phyloP scores from a whole-genome alignment of 2,888 invertebrate species.

The Drosophila eohydei region DNA sequence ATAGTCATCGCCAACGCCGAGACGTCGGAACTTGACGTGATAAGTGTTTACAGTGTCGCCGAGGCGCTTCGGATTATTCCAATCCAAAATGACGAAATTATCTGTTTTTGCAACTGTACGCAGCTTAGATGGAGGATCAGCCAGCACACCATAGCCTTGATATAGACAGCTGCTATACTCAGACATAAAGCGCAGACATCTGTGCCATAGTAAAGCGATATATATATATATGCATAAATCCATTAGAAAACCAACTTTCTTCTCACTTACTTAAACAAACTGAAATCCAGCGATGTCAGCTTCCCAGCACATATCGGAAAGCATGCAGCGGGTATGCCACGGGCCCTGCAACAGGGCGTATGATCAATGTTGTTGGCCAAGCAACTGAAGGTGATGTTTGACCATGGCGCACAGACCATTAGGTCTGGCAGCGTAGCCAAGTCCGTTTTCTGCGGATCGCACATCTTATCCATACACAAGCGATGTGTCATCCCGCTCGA shows the following conservation, averaged over 20 bases:
- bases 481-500: slow-evolving; percentile 90
- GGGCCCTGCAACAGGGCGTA: slow-evolving; percentile 90
- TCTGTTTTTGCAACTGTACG: slow-evolving; percentile 91
- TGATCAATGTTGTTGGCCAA: slow-evolving; percentile 93
- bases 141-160: slow-evolving; percentile 93
- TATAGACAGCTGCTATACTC: slow-evolving; percentile 93
- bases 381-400: slow-evolving; percentile 91
- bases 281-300: slow-evolving; percentile 91
- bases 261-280: slow-evolving; percentile 91
- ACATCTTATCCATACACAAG: slow-evolving; percentile 91
- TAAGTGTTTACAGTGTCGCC: slow-evolving; percentile 90
- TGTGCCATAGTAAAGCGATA: slow-evolving; percentile 59
- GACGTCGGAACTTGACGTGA: slow-evolving; percentile 87
- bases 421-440: slow-evolving; percentile 88
- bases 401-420: slow-evolving; percentile 96
- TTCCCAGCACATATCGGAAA: slow-evolving; percentile 92
- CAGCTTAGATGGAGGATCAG: slow-evolving; percentile 89
- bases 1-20: slow-evolving; percentile 87
- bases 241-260: not conserved
- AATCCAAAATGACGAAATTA: slow-evolving; percentile 91
- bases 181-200: slow-evolving; percentile 92
- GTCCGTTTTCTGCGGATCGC: slow-evolving; percentile 89
- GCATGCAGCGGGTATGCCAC: slow-evolving; percentile 91
- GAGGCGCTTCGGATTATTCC: slow-evolving; percentile 90
- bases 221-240: not conserved